A percentile compares a stretch with the other conserved stretches of the same genome.
Conservation (phyloP, 2,113 vertebrate genomes). For the Tragelaphus buxtoni region DNA sequence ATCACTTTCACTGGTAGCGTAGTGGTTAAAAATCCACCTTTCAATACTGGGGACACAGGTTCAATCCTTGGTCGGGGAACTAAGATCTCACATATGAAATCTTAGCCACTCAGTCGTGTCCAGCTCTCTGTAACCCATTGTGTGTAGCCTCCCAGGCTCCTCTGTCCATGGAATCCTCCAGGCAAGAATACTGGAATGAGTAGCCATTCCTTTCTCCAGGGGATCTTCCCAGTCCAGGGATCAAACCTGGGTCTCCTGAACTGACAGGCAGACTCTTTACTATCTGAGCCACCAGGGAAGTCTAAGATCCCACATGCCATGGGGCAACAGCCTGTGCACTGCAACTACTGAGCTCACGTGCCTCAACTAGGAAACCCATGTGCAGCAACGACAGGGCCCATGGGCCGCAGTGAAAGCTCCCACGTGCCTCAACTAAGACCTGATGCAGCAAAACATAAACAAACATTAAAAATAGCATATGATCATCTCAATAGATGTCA, state of each 20-base stretch:
- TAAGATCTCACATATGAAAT: neutral
- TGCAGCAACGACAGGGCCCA: accelerated
- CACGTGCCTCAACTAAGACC: neutral
- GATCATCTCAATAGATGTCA: neutral
- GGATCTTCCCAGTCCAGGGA: neutral
- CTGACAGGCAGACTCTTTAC: neutral
- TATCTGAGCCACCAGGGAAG: neutral
- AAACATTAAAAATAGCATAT: neutral
- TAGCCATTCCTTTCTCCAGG: neutral
- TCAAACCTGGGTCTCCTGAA: neutral
- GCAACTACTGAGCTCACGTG: neutral
- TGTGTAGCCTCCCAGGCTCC: neutral
- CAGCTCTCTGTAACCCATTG: neutral
- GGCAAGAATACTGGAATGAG: neutral
- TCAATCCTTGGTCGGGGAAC: neutral
- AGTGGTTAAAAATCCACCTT: neutral
- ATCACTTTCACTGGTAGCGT: neutral
- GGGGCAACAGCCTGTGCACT: neutral
- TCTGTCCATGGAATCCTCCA: neutral
- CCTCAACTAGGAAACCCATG: neutral
- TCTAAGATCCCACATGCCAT: neutral
- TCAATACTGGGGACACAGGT: neutral
- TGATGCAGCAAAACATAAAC: neutral
- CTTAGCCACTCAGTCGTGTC: neutral
- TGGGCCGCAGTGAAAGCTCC: neutral